These are phyloP conservation scores for Pristionchus mayeri DNA, from an alignment of 2,888 invertebrate species.

Conservation along the genomic window DNA sequence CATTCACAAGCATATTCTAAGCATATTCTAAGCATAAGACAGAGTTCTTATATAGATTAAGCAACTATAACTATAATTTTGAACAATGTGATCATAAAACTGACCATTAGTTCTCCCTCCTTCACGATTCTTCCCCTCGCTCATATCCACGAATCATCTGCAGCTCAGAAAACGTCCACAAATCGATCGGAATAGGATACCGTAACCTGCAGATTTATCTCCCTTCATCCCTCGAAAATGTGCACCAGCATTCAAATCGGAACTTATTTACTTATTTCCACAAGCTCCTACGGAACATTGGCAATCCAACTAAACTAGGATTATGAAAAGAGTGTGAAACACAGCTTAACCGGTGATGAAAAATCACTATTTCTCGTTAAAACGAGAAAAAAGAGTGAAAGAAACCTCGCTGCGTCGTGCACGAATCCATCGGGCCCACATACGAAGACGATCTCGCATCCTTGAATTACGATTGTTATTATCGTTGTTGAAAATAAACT, in stretches of 20 bases:
- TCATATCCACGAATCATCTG: conserved; percentile 1
- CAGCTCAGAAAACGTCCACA: background rate
- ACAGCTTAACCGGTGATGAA: background rate
- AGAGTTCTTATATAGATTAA: too few relatives aligned
- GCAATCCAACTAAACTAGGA: background rate
- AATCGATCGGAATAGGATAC: background rate
- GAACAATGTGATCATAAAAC: too few relatives aligned
- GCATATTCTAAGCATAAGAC: too few relatives aligned
- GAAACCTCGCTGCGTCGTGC: conserved; percentile 29
- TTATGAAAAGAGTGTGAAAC: background rate
- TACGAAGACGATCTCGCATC: conserved; percentile 41
- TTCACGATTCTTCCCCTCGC: background rate
- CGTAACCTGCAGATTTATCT: too few relatives aligned
- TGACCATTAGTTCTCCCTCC: conserved; percentile 5
- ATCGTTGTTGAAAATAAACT: background rate
- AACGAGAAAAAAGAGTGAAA: background rate
- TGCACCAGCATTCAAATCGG: background rate
- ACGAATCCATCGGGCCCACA: conserved; percentile 51
- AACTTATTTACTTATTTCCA: background rate
- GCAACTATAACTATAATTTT: too few relatives aligned
- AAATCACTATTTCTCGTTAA: too few relatives aligned
- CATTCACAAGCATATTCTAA: too few relatives aligned
- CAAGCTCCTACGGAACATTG: background rate
- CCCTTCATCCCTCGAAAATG: conserved; percentile 31
- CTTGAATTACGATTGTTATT: background rate